Evolutionary conservation across 2,888 invertebrate species (phyloP).

Genomic region (Orgyia antiqua): DNA sequence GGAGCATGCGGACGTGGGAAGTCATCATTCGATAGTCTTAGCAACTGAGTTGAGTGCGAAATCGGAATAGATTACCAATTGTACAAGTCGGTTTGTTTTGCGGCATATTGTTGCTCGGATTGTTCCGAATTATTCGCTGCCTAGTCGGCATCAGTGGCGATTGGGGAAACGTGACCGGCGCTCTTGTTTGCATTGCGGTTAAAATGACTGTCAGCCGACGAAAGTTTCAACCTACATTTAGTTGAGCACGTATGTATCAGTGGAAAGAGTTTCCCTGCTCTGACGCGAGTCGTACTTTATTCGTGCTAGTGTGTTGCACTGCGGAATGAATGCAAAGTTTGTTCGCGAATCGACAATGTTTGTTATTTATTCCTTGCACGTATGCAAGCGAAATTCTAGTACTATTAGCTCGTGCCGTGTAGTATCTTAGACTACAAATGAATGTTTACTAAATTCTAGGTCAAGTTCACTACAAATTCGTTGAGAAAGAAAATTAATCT

Average conservation of each 20-base stretch:
- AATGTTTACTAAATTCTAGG: constrained; percentile 29
- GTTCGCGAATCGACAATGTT: constrained; percentile 38
- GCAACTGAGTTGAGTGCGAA: constrained; percentile 41
- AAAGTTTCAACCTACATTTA: constrained; percentile 68
- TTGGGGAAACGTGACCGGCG: constrained; percentile 60
- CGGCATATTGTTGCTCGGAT: constrained; percentile 40
- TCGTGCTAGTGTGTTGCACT: constrained; percentile 57
- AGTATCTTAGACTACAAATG: constrained; percentile 37
- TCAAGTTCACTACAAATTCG: constrained; percentile 23
- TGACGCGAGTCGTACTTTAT: constrained; percentile 50
- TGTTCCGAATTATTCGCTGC: constrained; percentile 37
- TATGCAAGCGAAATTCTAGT: constrained; percentile 48
- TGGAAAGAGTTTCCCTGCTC: constrained; percentile 60
- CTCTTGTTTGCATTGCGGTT: constrained; percentile 68
- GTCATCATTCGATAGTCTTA: constrained; percentile 47
- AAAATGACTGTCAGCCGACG: constrained; percentile 54
- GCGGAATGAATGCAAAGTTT: constrained; percentile 64
- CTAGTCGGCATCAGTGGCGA: constrained; percentile 35
- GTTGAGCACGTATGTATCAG: constrained; percentile 57
- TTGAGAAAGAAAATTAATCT: constrained; percentile 14
- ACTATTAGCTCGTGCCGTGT: constrained; percentile 46
- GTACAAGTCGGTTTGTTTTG: constrained; percentile 32
- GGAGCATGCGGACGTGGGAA: constrained; percentile 68
- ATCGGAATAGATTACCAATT: constrained; percentile 44
- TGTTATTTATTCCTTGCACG: constrained; percentile 43